Evolutionary conservation across 2,113 vertebrate genomes (phyloP).

Genomic region (Scatophagus argus): DNA sequence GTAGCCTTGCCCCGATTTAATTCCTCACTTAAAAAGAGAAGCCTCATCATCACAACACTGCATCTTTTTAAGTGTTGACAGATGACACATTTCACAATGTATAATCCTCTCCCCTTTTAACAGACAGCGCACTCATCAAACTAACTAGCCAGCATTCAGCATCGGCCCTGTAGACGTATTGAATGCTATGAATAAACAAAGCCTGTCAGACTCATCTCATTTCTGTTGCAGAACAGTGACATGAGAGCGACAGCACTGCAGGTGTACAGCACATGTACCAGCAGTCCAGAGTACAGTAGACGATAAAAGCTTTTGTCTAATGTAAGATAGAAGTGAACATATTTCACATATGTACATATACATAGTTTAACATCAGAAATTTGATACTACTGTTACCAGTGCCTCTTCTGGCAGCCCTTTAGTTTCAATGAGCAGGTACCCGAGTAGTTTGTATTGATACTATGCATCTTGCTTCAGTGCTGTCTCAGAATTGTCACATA

Average conservation of each 20-base stretch:
- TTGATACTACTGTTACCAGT: background rate
- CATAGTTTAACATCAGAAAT: constrained; percentile 15
- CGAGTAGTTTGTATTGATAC: background rate
- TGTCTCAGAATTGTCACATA: background rate
- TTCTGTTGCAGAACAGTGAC: constrained; percentile 49
- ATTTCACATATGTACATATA: constrained; percentile 11
- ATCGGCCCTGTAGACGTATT: constrained; percentile 35
- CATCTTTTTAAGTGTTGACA: constrained; percentile 77
- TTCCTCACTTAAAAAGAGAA: constrained; percentile 77
- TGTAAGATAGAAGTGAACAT: too few species aligned
- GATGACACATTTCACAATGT: constrained; percentile 57
- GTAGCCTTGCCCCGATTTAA: constrained; percentile 29
- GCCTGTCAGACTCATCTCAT: constrained; percentile 55
- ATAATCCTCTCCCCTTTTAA: constrained; percentile 57
- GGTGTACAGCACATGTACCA: constrained; percentile 52
- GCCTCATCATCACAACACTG: constrained; percentile 38
- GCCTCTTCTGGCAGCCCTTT: background rate
- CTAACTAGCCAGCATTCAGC: constrained; percentile 57
- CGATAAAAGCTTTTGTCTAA: constrained; percentile 8
- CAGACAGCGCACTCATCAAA: constrained; percentile 50
- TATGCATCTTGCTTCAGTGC: background rate
- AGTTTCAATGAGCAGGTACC: constrained; percentile 1
- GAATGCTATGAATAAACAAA: constrained; percentile 48
- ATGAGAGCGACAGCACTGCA: constrained; percentile 44
- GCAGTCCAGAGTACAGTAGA: constrained; percentile 41